Evolutionary conservation across 1,140 invertebrate species (phyloP).

Genomic region (Bombyx mori): ASM3026992v2 NC_085128.1:12368001-12368500

Average conservation of each 20-base stretch:
- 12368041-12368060: no score
- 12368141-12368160: constrained; percentile 50
- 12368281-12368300: constrained; percentile 19
- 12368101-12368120: constrained; percentile 37
- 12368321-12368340: not conserved
- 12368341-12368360: not conserved
- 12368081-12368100: constrained; percentile 15
- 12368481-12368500: no score
- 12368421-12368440: no score
- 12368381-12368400: no score
- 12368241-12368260: constrained; percentile 56
- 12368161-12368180: constrained; percentile 52
- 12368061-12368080: not conserved
- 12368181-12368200: constrained; percentile 56
- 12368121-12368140: constrained; percentile 28
- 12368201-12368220: constrained; percentile 66
- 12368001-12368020: no score
- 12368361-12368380: no score
- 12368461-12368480: no score
- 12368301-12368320: constrained; percentile 19
- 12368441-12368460: no score
- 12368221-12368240: constrained; percentile 70
- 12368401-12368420: no score
- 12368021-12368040: no score
- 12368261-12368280: constrained; percentile 37